A percentile compares a stretch with the other conserved stretches of the same genome.
phyloP scores from a whole-genome alignment of 2,888 invertebrate species.

The Eutolmus rufibarbis region DNA sequence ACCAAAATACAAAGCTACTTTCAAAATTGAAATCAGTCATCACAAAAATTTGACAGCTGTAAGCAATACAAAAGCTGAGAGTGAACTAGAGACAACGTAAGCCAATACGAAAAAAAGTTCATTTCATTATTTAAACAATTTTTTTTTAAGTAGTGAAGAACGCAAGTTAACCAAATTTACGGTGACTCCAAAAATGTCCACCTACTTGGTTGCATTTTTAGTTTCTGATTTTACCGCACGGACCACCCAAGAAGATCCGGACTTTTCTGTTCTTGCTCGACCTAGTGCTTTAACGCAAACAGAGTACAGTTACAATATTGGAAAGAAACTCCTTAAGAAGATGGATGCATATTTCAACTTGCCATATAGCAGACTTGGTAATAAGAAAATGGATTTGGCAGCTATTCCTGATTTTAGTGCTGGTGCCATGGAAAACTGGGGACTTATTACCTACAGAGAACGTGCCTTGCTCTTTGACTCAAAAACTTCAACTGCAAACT shows the following conservation, averaged over 20 bases:
- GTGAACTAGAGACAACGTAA: slow-evolving; percentile 51
- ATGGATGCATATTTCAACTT: slow-evolving; percentile 68
- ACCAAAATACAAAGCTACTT: slow-evolving; percentile 73
- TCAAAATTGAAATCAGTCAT: slow-evolving; percentile 70
- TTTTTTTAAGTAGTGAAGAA: slow-evolving; percentile 17
- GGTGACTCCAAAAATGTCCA: slow-evolving; percentile 72
- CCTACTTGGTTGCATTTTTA: slow-evolving; percentile 82
- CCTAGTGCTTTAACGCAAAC: slow-evolving; percentile 73
- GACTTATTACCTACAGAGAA: slow-evolving; percentile 75
- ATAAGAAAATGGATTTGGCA: slow-evolving; percentile 82
- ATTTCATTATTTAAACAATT: not conserved
- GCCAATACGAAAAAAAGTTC: slow-evolving; percentile 12
- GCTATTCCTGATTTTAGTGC: slow-evolving; percentile 84
- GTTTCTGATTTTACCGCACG: slow-evolving; percentile 67
- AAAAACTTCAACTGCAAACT: not conserved
- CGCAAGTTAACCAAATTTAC: slow-evolving; percentile 51
- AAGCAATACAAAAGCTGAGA: slow-evolving; percentile 52
- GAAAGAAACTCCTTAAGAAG: slow-evolving; percentile 64
- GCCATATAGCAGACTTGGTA: slow-evolving; percentile 65
- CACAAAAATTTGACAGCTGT: slow-evolving; percentile 53
- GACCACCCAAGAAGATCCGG: slow-evolving; percentile 42
- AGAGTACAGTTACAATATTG: slow-evolving; percentile 71
- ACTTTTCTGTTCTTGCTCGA: slow-evolving; percentile 70
- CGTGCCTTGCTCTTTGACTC: not conserved
- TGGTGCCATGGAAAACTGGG: slow-evolving; percentile 95